Evolutionary conservation across 1,140 invertebrate genomes (phyloP), one percentile per base, ranked within the genome.

Genomic region (Macrostomum lignano): DNA sequence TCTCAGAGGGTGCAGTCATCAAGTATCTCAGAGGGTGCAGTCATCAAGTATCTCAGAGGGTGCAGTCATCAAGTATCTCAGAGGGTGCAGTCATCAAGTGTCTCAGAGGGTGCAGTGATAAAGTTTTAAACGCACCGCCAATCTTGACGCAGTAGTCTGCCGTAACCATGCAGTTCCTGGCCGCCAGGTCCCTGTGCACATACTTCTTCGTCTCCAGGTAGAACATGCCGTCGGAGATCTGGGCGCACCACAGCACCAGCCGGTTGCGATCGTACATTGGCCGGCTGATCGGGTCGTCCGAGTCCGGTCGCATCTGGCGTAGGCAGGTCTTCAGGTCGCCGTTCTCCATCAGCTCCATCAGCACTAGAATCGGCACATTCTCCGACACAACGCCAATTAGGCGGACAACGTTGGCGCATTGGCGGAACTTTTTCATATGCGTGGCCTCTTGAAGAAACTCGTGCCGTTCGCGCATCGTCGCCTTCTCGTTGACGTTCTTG

Each of bases 261-360:
- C n/a, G n/a, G n/a, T n/a, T n/a, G n/a, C n/a, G n/a, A n/a, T 10
- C n/a, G 23, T n/a, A 10, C 23, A 24, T 10, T n/a, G 10, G 23
- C n/a, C 23, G 10, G n/a, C 23, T 25, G 25, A 36, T 32, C 21
- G 53, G 52, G 34, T 51, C 50, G 13, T 47, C 48, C n/a, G n/a
- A n/a, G 45, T 82, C 77, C 3, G 77, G 74, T 22, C 81, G 64
- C 58, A 78, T 73, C 21, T 67, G 70, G 14, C 78, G 64, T 31
- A 96, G 58, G 56, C 78, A 93, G 1, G 70, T 70, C 53, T 91
- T 88, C 20, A 96, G 65, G 63, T 94, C 86, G 1, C 84, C 86
- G 44, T 71, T 69, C 21, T 67, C 68, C 88, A 96, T 96, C 17
- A 94, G 57, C 58, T 96, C 86, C 86, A 96, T 94, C 13, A 94